phyloP scores from a whole-genome alignment of 2,113 vertebrate genomes.

The Leucosticte australis region DNA sequence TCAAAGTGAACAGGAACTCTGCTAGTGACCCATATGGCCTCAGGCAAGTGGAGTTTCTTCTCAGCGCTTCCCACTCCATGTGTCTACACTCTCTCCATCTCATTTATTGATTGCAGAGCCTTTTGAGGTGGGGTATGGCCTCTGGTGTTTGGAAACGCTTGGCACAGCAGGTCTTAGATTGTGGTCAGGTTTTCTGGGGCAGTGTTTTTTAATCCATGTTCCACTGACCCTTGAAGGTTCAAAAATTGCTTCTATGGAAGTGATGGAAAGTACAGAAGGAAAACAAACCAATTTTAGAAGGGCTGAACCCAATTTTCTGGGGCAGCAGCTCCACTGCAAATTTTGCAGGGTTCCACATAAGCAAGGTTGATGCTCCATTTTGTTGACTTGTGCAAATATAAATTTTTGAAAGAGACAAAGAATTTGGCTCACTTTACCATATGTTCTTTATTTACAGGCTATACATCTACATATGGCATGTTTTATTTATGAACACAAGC shows the following conservation, averaged over 20 bases:
- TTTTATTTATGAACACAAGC: background rate
- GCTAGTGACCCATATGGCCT: background rate
- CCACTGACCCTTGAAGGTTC: background rate
- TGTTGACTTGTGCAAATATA: background rate
- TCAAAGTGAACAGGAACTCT: background rate
- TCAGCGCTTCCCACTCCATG: background rate
- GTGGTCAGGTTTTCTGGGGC: background rate
- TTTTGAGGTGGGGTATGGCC: background rate
- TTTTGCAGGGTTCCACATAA: background rate
- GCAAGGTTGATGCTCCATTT: background rate
- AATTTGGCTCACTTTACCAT: background rate
- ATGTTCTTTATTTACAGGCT: background rate
- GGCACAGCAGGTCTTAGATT: background rate
- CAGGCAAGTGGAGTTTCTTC: background rate
- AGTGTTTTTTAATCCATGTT: background rate
- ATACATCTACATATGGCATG: background rate
- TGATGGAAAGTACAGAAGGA: background rate
- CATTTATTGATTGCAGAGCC: background rate
- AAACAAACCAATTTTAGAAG: background rate
- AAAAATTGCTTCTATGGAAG: background rate
- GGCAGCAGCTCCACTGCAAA: background rate
- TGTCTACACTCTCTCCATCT: background rate
- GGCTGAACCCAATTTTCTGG: background rate
- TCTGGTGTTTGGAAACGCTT: background rate
- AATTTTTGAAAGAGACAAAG: background rate